Conservation (phyloP, 2,113 vertebrate species). For the Neotragus moschatus region DNA sequence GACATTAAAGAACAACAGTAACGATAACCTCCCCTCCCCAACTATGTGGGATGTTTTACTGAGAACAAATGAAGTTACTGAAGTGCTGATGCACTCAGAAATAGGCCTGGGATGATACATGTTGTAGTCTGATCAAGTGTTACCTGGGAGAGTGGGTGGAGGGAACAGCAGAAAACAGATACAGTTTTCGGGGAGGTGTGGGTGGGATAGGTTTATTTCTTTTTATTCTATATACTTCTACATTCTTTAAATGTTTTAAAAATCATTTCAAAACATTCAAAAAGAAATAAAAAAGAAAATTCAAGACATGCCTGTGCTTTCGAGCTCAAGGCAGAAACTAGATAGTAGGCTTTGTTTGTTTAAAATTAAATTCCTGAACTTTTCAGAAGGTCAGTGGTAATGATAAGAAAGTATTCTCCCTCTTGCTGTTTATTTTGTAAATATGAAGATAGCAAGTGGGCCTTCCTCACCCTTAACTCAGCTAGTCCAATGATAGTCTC, state of each 20-base stretch:
- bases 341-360: not conserved
- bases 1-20: not conserved
- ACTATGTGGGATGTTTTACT: not conserved
- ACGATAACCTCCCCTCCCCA: not conserved
- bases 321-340: not conserved
- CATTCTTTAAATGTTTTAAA: not conserved
- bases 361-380: not conserved
- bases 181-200: not conserved
- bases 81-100: not conserved
- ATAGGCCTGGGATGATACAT: not conserved
- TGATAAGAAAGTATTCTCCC: not conserved
- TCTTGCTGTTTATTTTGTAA: not conserved
- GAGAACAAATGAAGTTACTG: not conserved
- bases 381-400: not conserved
- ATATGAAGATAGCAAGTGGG: not conserved
- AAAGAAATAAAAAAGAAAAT: not conserved
- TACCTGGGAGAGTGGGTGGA: too few relatives aligned
- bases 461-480: not conserved
- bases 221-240: not conserved
- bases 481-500: not conserved
- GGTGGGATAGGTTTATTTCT: not conserved
- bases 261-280: not conserved
- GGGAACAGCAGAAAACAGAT: not conserved
- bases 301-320: not conserved
- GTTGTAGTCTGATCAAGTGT: not conserved